These are phyloP conservation scores for Percopsis transmontana DNA, from an alignment of 2,113 vertebrate species.

Conservation along the genomic window DNA sequence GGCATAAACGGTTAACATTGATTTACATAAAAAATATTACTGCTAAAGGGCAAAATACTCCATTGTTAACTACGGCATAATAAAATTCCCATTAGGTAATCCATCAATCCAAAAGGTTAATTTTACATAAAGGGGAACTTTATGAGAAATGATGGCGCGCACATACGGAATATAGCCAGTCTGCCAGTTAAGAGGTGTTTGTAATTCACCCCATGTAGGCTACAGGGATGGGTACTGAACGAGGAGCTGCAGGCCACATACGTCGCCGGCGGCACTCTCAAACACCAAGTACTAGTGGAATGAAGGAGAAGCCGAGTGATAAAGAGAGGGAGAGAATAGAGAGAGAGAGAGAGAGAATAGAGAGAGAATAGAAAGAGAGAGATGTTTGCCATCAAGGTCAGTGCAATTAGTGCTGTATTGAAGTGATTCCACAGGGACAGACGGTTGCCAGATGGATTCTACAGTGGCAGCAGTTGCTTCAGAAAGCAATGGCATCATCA, in stretches of 20 bases:
- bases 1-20: no score
- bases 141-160: background rate
- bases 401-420: slow-evolving; percentile 39
- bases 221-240: slow-evolving; percentile 27
- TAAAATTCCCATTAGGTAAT: no score
- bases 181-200: slow-evolving; percentile 46
- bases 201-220: slow-evolving; percentile 34
- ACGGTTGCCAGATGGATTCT: slow-evolving; percentile 33
- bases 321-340: background rate
- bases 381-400: slow-evolving; percentile 23
- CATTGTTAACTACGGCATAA: no score
- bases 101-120: no score
- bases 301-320: background rate
- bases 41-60: no score
- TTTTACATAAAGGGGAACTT: background rate
- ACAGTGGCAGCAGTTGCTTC: slow-evolving; percentile 17
- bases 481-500: slow-evolving; percentile 43
- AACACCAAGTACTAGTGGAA: background rate
- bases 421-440: slow-evolving; percentile 12
- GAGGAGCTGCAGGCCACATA: slow-evolving; percentile 24
- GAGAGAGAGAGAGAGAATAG: background rate
- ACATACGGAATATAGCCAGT: slow-evolving; percentile 25
- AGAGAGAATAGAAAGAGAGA: background rate
- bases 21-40: no score
- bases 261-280: slow-evolving; percentile 26